Percentiles rank a stretch among this genome's conserved stretches.
phyloP scores from a whole-genome alignment of 2,797 vertebrate species.

The Selene dorsalis region DNA sequence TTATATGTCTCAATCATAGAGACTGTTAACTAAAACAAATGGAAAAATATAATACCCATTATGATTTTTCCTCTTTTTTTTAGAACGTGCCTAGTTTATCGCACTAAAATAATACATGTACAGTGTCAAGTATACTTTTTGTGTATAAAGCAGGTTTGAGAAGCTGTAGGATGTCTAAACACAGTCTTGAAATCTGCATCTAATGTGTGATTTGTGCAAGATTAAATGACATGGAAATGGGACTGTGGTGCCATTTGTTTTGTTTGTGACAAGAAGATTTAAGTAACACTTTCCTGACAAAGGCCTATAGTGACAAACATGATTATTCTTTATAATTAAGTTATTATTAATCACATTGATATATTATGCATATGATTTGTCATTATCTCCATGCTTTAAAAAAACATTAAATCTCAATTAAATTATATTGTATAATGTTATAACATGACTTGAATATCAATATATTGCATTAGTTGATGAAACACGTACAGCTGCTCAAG shows the following conservation, averaged over 20 bases:
- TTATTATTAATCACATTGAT: slow-evolving; percentile 12
- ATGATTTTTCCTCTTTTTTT: slow-evolving; percentile 41
- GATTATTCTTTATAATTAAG: slow-evolving; percentile 48
- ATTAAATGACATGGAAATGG: slow-evolving; percentile 54
- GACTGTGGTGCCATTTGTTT: slow-evolving; percentile 37
- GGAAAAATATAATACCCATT: slow-evolving; percentile 26
- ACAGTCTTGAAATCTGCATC: slow-evolving; percentile 35
- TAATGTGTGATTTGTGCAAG: slow-evolving; percentile 58
- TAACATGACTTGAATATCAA: not conserved
- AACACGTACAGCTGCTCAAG: no score
- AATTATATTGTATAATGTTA: not conserved
- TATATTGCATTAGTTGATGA: not conserved
- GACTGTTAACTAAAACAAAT: slow-evolving; percentile 46
- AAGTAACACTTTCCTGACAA: slow-evolving; percentile 6
- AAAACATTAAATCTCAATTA: not conserved
- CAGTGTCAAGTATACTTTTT: slow-evolving; percentile 56
- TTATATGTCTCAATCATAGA: slow-evolving; percentile 42
- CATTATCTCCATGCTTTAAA: not conserved
- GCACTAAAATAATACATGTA: slow-evolving; percentile 57
- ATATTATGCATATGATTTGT: not conserved
- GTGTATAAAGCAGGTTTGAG: slow-evolving; percentile 44
- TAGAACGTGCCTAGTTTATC: slow-evolving; percentile 64
- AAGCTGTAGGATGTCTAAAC: slow-evolving; percentile 41
- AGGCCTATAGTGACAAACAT: slow-evolving; percentile 14
- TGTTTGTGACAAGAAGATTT: slow-evolving; percentile 2